Conservation (phyloP, 2,888 invertebrate species). For the Parnassius glacialis region DNA sequence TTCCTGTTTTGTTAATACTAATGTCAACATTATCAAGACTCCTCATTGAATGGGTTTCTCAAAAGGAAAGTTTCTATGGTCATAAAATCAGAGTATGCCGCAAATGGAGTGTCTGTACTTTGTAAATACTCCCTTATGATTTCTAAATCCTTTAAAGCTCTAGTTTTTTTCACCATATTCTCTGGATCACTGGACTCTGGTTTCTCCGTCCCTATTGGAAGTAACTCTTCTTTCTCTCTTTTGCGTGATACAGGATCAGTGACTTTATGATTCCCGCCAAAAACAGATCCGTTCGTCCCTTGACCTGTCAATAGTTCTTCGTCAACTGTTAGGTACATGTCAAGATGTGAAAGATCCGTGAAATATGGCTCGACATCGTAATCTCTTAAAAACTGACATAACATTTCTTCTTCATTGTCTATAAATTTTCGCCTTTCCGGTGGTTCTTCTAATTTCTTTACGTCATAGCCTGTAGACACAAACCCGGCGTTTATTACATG, state of each 20-base stretch:
- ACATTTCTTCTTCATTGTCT: slow-evolving; percentile 42
- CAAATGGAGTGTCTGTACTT: slow-evolving; percentile 32
- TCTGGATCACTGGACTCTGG: slow-evolving; percentile 40
- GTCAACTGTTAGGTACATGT: slow-evolving; percentile 50
- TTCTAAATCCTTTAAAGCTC: slow-evolving; percentile 44
- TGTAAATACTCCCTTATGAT: slow-evolving; percentile 44
- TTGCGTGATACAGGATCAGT: slow-evolving; percentile 5
- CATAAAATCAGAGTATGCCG: slow-evolving; percentile 7
- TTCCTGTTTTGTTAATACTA: too few species aligned
- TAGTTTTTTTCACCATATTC: slow-evolving; percentile 35
- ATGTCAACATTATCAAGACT: not conserved
- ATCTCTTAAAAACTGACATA: slow-evolving; percentile 43
- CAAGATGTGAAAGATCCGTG: slow-evolving; percentile 38
- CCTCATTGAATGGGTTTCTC: slow-evolving; percentile 16
- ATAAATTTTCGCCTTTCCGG: slow-evolving; percentile 32
- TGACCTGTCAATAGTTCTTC: slow-evolving; percentile 50
- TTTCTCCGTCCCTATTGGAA: slow-evolving; percentile 44
- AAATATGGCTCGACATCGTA: slow-evolving; percentile 48
- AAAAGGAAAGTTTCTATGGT: slow-evolving; percentile 19
- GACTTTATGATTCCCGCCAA: slow-evolving; percentile 48
- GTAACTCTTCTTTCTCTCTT: slow-evolving; percentile 25
- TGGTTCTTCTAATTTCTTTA: slow-evolving; percentile 32
- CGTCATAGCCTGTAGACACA: slow-evolving; percentile 44
- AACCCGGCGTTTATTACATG: slow-evolving; percentile 43
- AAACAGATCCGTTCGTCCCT: slow-evolving; percentile 49